These are phyloP conservation scores for Tychaedon coryphoeus DNA, from an alignment of 2,113 vertebrate genomes.

Conservation along the genomic window DNA sequence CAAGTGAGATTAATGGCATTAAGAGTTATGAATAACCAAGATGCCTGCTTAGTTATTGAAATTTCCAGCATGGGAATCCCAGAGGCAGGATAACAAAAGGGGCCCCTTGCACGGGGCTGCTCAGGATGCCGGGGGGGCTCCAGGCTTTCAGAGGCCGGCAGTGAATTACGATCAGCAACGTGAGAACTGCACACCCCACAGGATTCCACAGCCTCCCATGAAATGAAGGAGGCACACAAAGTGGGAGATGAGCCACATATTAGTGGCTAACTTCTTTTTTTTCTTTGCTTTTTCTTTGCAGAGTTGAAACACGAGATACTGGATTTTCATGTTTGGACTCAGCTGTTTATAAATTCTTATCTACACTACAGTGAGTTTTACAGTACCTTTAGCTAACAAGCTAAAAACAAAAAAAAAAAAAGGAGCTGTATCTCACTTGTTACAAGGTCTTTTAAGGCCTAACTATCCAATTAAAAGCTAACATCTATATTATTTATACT, in stretches of 20 bases:
- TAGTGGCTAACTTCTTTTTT: no score
- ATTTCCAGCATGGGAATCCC: background rate
- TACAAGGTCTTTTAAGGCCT: no score
- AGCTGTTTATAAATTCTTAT: no score
- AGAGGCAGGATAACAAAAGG: background rate
- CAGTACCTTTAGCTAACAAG: no score
- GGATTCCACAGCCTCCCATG: background rate
- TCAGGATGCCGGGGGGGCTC: background rate
- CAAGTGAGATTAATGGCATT: conserved; percentile 14
- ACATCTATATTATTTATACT: no score
- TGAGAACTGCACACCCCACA: background rate
- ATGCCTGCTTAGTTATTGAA: conserved; percentile 1
- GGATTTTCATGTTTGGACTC: no score
- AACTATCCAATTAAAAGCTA: no score
- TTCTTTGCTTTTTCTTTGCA: no score
- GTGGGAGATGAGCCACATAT: background rate
- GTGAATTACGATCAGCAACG: background rate
- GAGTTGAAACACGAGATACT: no score
- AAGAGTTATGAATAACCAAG: conserved; percentile 14
- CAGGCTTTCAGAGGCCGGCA: background rate
- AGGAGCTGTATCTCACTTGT: no score
- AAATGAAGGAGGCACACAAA: background rate
- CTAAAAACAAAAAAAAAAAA: no score
- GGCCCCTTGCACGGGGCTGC: background rate
- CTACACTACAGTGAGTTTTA: no score